Evolutionary conservation across 2,113 vertebrate genomes (phyloP).

Genomic region (Tychaedon coryphoeus): DNA sequence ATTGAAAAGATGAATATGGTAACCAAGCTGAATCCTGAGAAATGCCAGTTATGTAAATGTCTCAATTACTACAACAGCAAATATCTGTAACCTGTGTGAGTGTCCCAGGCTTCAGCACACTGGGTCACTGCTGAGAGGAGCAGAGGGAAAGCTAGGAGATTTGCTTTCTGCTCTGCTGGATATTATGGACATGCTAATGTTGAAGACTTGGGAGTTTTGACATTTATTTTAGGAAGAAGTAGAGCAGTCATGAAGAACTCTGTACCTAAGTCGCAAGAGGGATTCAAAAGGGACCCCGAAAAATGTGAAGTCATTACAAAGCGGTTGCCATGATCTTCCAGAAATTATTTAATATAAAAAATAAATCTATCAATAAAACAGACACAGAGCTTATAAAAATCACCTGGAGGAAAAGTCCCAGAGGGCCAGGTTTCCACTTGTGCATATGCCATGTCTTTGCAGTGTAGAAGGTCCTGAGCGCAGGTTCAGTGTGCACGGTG

Average conservation of each 20-base stretch:
- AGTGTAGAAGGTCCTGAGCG: not conserved
- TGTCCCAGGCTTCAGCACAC: not conserved
- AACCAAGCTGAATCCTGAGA: not conserved
- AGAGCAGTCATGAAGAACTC: not conserved
- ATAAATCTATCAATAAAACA: not conserved
- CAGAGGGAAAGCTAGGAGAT: not conserved
- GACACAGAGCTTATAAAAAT: not conserved
- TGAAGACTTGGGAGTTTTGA: not conserved
- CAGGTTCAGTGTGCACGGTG: fast-evolving
- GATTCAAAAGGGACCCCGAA: not conserved
- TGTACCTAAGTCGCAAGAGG: not conserved
- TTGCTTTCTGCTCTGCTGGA: not conserved
- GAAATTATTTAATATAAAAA: not conserved
- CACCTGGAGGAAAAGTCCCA: not conserved
- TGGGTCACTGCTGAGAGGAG: not conserved
- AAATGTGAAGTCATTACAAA: not conserved
- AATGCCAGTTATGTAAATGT: not conserved
- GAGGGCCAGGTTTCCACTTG: not conserved
- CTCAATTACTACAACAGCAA: not conserved
- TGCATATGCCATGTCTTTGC: not conserved
- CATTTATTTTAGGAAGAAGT: not conserved
- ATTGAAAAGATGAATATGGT: not conserved
- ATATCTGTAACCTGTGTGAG: not conserved
- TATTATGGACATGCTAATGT: not conserved
- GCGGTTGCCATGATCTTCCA: not conserved